These are phyloP conservation scores for Unio pictorum DNA, from an alignment of 2,888 invertebrate species.

Conservation along the genomic window DNA sequence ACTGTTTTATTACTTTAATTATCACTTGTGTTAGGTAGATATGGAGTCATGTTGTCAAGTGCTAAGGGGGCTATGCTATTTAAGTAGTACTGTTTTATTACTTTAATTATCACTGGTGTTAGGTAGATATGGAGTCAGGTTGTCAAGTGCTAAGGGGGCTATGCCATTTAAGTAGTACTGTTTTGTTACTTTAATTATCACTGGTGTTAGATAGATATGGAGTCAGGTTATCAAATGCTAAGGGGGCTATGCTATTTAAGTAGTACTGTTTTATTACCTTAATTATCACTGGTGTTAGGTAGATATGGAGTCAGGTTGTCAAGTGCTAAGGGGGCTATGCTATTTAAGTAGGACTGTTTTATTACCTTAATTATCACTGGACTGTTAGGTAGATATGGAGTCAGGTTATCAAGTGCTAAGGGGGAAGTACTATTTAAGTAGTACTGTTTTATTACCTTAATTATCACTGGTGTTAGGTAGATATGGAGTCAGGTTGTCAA, in stretches of 20 bases:
- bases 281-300: conserved; percentile 37
- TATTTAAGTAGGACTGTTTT: too few species aligned
- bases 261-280: too few species aligned
- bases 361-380: conserved; percentile 24
- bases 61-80: conserved; percentile 46
- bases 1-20: too few species aligned
- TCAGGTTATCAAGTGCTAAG: conserved; percentile 50
- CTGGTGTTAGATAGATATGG: conserved; percentile 46
- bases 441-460: too few species aligned
- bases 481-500: conserved; percentile 45
- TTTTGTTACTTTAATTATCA: conserved; percentile 4
- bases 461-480: conserved; percentile 41
- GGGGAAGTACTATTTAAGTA: conserved; percentile 33
- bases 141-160: conserved; percentile 54
- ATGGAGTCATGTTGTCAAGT: conserved; percentile 48
- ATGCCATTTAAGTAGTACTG: conserved; percentile 10
- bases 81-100: too few species aligned
- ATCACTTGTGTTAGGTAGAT: conserved; percentile 43
- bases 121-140: conserved; percentile 41
- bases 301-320: conserved; percentile 46
- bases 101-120: conserved; percentile 34
- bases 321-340: conserved; percentile 53
- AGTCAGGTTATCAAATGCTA: conserved; percentile 47
- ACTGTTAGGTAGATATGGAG: conserved; percentile 40
- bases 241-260: conserved; percentile 41